phyloP scores from a whole-genome alignment of 2,888 invertebrate species.

The Aphidius colemani region DNA sequence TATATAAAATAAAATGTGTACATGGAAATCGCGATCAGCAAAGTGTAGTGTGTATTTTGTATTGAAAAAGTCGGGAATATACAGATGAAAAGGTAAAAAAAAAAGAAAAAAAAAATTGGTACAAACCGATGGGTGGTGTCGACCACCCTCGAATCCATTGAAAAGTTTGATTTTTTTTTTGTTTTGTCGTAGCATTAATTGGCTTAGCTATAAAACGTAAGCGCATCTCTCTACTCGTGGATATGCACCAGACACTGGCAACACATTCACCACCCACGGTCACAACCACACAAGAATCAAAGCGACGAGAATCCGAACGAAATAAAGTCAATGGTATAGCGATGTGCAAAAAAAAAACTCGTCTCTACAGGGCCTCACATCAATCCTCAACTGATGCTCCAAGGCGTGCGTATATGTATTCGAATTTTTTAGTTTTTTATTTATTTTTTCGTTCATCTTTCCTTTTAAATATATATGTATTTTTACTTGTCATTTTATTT shows the following conservation, averaged over 20 bases:
- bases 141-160: conserved; percentile 54
- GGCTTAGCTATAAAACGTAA: conserved; percentile 55
- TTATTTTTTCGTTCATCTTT: neutral
- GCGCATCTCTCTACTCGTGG: conserved; percentile 35
- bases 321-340: conserved; percentile 45
- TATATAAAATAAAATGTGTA: neutral
- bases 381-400: conserved; percentile 33
- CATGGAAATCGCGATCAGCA: neutral
- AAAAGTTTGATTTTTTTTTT: conserved; percentile 41
- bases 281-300: conserved; percentile 44
- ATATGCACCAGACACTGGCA: conserved; percentile 23
- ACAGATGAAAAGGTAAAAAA: conserved; percentile 7
- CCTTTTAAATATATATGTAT: neutral
- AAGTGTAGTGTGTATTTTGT: conserved; percentile 9
- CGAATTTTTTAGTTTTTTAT: neutral
- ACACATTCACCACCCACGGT: conserved; percentile 38
- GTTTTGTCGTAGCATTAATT: conserved; percentile 50
- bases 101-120: neutral
- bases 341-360: conserved; percentile 49
- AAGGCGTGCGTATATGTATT: conserved; percentile 10
- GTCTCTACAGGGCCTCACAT: conserved; percentile 48
- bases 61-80: conserved; percentile 22
- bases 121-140: conserved; percentile 43
- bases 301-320: conserved; percentile 37
- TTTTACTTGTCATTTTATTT: neutral